Base-by-base conservation (phyloP, 2,888 invertebrate genomes). In the Oxycera nigricornis region DNA sequence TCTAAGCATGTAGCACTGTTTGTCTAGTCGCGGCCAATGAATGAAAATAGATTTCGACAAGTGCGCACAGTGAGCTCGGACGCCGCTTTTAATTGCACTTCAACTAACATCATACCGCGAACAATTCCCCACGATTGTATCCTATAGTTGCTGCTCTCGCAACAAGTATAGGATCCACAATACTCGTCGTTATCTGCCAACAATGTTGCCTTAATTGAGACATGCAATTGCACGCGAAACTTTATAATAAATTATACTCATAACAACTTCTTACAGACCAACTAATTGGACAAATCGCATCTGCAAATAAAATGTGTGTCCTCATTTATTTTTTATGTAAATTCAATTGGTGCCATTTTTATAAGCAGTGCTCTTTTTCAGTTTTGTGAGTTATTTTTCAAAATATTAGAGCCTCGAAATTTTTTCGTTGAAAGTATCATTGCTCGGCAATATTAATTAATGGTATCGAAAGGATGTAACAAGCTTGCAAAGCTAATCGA, bases 191-290 rank as follows among this genome's bases (percentile, higher is more conserved):
- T 11, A 62, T 11, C 22, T n/a, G 41, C 22, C 41, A 24, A 55
- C 70, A 70, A 70, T 55, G 70, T 70, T 70, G 55, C 55, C n/a
- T 55, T 52, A 70, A 70, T 70, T 35, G 55, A 28, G 1, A 55
- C 55, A 4, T 52, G 31, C 52, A 70, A 70, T 28, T 70, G 70
- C 70, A 70, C 55, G 70, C 70, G 14, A 65, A 70, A 22, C 52
- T 55, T 68, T 35, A 52, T 22, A 55, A 70, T 70, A 70, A 70
- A 70, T 70, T 70, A 70, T n/a, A 24, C 14, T 31, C 70, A 55
- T 70, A 35, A 55, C 52, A 55, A 35, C 31, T 55, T 20, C 55
- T 55, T 55, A 55, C 20, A 22, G 20, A 35, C 30, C 35, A 31
- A 52, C 70, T 52, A 70, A 70, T 68, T 68, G 68, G 30, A 68